Evolutionary conservation across 2,797 vertebrate species (phyloP), one percentile per base, ranked within the genome.

Genomic region (Eulemur rubriventer): DNA sequence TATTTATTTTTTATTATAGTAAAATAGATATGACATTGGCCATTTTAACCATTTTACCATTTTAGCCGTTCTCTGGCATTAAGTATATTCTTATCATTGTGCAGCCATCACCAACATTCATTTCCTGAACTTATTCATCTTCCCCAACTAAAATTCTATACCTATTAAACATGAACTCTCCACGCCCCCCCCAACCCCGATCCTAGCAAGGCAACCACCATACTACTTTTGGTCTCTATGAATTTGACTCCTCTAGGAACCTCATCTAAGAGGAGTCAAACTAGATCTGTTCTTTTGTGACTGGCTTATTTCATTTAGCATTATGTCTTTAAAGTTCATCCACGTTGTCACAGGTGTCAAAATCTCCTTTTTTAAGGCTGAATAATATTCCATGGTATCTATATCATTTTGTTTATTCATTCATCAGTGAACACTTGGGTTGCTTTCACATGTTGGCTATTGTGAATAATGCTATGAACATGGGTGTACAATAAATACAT

Each of bases 221-320:
- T n/a, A 33, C 12, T 43, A 3, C 26, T 84, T 72, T 72, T 13
- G 57, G 55, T 70, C 24, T 80, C 26, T 75, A 2, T 88, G 52
- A 73, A 67, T 73, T 35, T 76, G 33, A 57, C 46, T 78, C 28
- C 48, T 78, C 20, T 67, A 30, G 50, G 61, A 73, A 48, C 20
- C 38, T 83, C 20, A 26, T 20, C 11, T 26, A 61, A 61, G 65
- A 67, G n/a, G 13, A 92, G 6, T 67, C 17, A 26, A 59, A 48
- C 12, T 38, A 2, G 46, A 28, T 38, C 70, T 79, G 10, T 76
- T 9, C 9, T 89, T 81, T 61, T 57, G 41, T 87, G 86, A 61
- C 55, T 75, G 55, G 33, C 26, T 83, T 69, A 55, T 83, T 86
- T 92, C 18, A 73, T 26, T 92, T 94, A 88, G 86, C 13, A 2